phyloP scores from a whole-genome alignment of 2,888 invertebrate species.

The Tenodera sinensis region DNA sequence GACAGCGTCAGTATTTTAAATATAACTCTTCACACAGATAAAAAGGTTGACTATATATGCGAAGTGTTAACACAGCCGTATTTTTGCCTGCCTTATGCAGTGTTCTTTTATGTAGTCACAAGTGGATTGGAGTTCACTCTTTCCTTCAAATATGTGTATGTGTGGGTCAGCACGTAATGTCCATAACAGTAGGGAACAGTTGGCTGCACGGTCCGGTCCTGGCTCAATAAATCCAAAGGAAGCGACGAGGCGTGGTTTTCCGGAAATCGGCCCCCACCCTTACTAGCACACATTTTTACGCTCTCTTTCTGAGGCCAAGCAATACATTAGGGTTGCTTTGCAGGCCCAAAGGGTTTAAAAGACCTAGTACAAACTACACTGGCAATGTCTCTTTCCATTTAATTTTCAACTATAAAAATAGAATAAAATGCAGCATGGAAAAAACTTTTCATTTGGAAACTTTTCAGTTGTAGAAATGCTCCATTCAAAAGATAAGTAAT shows the following conservation, averaged over 20 bases:
- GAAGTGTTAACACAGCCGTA: not conserved
- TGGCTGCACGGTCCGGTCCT: not conserved
- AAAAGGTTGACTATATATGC: too few species aligned
- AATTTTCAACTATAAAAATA: not conserved
- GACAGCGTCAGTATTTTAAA: too few species aligned
- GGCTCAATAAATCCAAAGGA: conserved; percentile 26
- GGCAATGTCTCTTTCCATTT: not conserved
- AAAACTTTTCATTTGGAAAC: not conserved
- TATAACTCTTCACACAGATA: too few species aligned
- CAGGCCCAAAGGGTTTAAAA: not conserved
- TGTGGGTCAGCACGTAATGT: not conserved
- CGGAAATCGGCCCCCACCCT: conserved; percentile 20
- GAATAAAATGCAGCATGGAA: not conserved
- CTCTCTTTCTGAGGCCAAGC: not conserved
- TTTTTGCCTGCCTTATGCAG: not conserved
- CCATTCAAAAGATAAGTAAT: too few species aligned
- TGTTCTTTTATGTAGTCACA: not conserved
- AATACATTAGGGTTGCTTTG: not conserved
- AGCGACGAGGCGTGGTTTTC: conserved; percentile 27
- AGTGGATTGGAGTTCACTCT: too few species aligned
- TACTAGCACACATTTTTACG: not conserved
- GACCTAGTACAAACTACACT: not conserved
- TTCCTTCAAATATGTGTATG: not conserved
- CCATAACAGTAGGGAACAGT: not conserved
- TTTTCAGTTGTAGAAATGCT: not conserved